Percentiles rank a stretch among this genome's conserved stretches.
Evolutionary conservation across 2,797 vertebrate species (phyloP).

Genomic region (Hirundo rustica): DNA sequence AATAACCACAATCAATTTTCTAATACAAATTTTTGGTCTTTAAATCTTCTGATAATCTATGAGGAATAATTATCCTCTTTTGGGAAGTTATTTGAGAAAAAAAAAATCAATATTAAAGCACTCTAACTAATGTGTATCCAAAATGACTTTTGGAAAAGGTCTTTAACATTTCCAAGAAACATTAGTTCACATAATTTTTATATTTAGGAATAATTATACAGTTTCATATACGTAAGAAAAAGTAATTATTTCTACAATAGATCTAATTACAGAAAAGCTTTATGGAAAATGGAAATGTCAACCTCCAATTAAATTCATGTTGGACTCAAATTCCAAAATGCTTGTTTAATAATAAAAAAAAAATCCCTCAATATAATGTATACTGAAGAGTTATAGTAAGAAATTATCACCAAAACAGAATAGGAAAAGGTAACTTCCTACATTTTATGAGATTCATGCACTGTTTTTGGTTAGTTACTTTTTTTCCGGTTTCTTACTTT

Average conservation of each 20-base stretch:
- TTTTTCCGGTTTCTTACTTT: not conserved
- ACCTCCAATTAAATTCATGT: constrained; percentile 28
- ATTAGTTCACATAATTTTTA: not conserved
- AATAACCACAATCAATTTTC: not conserved
- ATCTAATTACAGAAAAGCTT: constrained; percentile 26
- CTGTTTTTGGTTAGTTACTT: not conserved
- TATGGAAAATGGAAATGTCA: constrained; percentile 59
- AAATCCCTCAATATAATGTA: not conserved
- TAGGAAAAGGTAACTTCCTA: not conserved
- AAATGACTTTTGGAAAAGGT: constrained; percentile 15
- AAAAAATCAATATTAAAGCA: not conserved
- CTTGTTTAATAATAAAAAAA: constrained; percentile 20
- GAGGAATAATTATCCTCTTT: not conserved
- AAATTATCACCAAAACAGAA: not conserved
- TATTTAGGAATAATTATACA: constrained; percentile 38
- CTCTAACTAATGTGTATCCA: not conserved
- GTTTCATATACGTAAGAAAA: not conserved
- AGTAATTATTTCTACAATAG: constrained; percentile 44
- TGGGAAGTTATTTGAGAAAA: not conserved
- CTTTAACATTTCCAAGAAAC: constrained; percentile 32
- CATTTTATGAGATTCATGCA: not conserved
- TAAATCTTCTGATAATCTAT: not conserved
- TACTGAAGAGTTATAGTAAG: not conserved
- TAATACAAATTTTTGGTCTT: not conserved
- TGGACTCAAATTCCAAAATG: constrained; percentile 1